Percentiles rank a stretch among this genome's conserved stretches.
phyloP scores from a whole-genome alignment of 2,888 invertebrate genomes.

The Holacanthella duospinosa region DNA sequence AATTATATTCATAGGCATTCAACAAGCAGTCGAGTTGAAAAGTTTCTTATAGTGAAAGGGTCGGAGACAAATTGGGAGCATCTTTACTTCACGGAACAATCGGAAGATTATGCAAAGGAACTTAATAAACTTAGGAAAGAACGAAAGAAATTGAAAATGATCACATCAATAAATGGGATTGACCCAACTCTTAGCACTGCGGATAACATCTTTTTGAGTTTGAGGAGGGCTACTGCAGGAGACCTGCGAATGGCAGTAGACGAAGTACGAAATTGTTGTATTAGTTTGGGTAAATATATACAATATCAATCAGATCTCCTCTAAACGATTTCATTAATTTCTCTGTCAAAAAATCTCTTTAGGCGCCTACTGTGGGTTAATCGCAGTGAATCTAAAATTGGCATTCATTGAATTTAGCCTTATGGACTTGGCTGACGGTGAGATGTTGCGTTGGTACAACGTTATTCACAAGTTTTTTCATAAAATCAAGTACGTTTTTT shows the following conservation, averaged over 20 bases:
- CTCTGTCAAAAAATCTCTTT: background rate
- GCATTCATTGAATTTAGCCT: conserved; percentile 17
- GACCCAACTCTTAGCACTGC: conserved; percentile 5
- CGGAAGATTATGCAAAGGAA: conserved; percentile 10
- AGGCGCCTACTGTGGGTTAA: conserved; percentile 21
- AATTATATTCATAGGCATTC: conserved; percentile 7
- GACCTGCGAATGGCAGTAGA: conserved; percentile 9
- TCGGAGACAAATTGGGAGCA: background rate
- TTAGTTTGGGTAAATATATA: conserved; percentile 8
- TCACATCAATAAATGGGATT: conserved; percentile 5
- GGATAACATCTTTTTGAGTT: background rate
- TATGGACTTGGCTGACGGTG: conserved; percentile 7
- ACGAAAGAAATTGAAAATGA: conserved; percentile 6
- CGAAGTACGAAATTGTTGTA: conserved; percentile 8
- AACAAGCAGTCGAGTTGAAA: conserved; percentile 11
- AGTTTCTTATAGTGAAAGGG: background rate
- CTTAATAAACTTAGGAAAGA: conserved; percentile 5
- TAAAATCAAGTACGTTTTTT: background rate
- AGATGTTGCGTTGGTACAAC: background rate
- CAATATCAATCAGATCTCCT: background rate
- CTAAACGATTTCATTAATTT: background rate
- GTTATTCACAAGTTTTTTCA: background rate
- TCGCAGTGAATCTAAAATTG: conserved; percentile 17
- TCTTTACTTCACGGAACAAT: background rate
- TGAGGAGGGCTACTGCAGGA: conserved; percentile 9